These are phyloP conservation scores for Cirrhinus molitorella DNA, from an alignment of 2,797 vertebrate species.

Conservation along the genomic window DNA sequence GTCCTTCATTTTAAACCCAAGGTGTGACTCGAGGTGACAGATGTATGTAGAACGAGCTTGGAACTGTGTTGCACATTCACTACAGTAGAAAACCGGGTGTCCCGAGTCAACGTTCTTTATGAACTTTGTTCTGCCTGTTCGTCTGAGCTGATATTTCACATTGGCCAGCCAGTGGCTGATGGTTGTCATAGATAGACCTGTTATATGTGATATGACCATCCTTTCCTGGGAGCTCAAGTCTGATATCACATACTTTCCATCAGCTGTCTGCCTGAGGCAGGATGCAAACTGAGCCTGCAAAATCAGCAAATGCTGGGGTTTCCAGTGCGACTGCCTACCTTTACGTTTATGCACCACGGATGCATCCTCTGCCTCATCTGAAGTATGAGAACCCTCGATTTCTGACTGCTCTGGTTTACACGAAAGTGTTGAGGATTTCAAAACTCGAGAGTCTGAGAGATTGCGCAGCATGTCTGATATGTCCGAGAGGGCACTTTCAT, in stretches of 20 bases:
- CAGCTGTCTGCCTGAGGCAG: conserved; percentile 92
- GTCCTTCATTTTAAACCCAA: conserved; percentile 96
- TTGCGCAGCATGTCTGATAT: conserved; percentile 99
- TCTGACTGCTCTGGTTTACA: conserved; percentile 89
- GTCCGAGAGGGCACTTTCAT: conserved; percentile 97
- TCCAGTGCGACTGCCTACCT: conserved; percentile 99
- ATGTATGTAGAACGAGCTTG: conserved; percentile 96
- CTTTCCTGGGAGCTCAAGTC: conserved; percentile 98
- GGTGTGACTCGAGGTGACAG: conserved; percentile 96
- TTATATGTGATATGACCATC: conserved; percentile 97
- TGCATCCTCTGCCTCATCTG: conserved; percentile 84
- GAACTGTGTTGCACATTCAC: conserved; percentile 97
- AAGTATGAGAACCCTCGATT: conserved; percentile 83
- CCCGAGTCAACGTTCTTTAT: conserved; percentile 98
- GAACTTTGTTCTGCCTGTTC: conserved; percentile 99
- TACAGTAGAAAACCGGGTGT: conserved; percentile 97
- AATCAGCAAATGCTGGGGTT: conserved; percentile 97
- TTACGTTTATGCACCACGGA: conserved; percentile 95
- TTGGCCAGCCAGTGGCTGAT: conserved; percentile 99
- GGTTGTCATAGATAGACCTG: conserved; percentile 97
- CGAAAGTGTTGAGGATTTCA: conserved; percentile 90
- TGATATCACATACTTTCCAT: conserved; percentile 95
- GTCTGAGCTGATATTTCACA: conserved; percentile 98
- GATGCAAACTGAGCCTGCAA: conserved; percentile 98
- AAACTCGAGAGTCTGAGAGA: conserved; percentile 91